Evolutionary conservation across 2,797 vertebrate species (phyloP).

Genomic region (Coregonus suidteri): DNA sequence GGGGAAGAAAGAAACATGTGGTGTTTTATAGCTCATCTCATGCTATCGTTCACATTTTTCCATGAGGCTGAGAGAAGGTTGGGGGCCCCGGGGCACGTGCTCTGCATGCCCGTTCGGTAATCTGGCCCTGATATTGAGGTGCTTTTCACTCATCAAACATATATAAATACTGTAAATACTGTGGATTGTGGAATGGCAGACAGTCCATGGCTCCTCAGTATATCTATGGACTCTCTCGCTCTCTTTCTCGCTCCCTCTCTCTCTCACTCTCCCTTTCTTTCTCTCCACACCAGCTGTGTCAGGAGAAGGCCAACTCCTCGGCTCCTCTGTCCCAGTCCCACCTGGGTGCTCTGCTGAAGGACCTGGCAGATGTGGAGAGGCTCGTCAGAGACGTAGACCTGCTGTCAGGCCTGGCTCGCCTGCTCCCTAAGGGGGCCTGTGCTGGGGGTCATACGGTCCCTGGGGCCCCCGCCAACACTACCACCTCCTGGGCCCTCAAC

Average conservation of each 20-base stretch:
- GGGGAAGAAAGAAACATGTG: no score
- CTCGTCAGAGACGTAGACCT: constrained; percentile 88
- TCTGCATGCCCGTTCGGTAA: no score
- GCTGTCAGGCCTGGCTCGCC: constrained; percentile 86
- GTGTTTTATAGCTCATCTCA: no score
- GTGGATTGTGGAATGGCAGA: neutral
- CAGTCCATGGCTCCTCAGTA: neutral
- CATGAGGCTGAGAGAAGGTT: no score
- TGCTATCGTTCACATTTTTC: no score
- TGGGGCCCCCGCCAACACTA: constrained; percentile 57
- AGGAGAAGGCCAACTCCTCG: constrained; percentile 73
- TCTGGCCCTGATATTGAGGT: neutral
- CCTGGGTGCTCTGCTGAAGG: constrained; percentile 82
- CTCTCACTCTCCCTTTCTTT: no score
- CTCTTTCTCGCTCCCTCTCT: no score
- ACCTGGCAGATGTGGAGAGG: constrained; percentile 85
- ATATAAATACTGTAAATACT: no score
- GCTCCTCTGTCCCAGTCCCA: constrained; percentile 73
- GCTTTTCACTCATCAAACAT: neutral
- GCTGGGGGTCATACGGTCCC: constrained; percentile 55
- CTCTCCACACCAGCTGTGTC: constrained; percentile 70
- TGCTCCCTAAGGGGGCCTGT: constrained; percentile 91
- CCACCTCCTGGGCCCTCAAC: constrained; percentile 65
- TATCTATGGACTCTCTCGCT: neutral
- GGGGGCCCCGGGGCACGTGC: no score